These are phyloP conservation scores for Oconnorella tubifera DNA, from an alignment of 2,888 invertebrate species.

Conservation along the genomic window DNA sequence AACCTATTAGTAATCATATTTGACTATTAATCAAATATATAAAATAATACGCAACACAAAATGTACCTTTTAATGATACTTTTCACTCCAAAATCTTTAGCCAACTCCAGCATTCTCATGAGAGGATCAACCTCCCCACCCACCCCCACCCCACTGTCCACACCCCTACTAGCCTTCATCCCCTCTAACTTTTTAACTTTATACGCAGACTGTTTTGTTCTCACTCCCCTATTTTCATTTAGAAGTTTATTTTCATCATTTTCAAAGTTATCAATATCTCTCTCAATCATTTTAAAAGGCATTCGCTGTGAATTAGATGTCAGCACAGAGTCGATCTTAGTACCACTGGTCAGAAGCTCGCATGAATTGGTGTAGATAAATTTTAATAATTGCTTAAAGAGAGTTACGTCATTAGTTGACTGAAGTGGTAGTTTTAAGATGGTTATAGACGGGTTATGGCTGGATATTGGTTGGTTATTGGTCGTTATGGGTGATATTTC, in stretches of 20 bases:
- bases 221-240: neutral
- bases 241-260: no score
- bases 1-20: no score
- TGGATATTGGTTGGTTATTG: no score
- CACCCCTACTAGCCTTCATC: neutral
- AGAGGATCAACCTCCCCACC: no score
- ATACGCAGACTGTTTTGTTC: neutral
- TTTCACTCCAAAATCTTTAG: conserved; percentile 48
- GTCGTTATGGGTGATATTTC: no score
- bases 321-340: conserved; percentile 19
- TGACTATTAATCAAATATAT: neutral
- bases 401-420: neutral
- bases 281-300: no score
- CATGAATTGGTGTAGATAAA: conserved; percentile 71
- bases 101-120: conserved; percentile 45
- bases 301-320: no score
- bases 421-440: conserved; percentile 37
- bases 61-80: conserved; percentile 40
- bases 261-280: no score
- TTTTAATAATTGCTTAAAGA: conserved; percentile 69
- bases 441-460: no score
- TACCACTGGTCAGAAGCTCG: conserved; percentile 59
- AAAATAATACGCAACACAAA: neutral
- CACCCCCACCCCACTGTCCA: no score
- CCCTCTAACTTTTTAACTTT: neutral